Conservation (phyloP, 2,888 invertebrate species). For the Chloroclystis v-ata region DNA sequence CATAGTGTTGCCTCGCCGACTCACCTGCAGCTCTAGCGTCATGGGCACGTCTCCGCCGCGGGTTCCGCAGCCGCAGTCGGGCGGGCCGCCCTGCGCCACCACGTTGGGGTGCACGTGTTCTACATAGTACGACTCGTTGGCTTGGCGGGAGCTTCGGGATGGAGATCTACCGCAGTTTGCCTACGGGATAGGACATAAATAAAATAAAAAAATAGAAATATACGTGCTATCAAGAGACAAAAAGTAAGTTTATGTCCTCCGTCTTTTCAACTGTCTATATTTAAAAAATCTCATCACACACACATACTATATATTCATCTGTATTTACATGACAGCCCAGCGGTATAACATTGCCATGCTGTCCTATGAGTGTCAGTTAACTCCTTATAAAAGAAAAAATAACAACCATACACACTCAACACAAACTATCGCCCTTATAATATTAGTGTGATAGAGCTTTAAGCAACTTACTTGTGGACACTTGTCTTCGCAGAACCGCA, state of each 20-base stretch:
- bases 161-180: constrained; percentile 21
- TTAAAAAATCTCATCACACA: too few relatives aligned
- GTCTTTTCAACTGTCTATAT: too few relatives aligned
- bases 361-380: too few relatives aligned
- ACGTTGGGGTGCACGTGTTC: constrained; percentile 29
- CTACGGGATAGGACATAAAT: constrained; percentile 8
- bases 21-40: constrained; percentile 64
- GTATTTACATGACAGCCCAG: too few relatives aligned
- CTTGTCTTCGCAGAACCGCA: constrained; percentile 85
- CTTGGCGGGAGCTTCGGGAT: constrained; percentile 38
- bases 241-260: too few relatives aligned
- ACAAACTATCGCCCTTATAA: too few relatives aligned
- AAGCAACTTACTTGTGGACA: constrained; percentile 79
- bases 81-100: constrained; percentile 44
- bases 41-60: constrained; percentile 45
- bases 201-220: background rate
- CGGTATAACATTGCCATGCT: too few relatives aligned
- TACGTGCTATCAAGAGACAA: too few relatives aligned
- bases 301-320: too few relatives aligned
- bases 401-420: too few relatives aligned
- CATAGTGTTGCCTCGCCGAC: too few relatives aligned
- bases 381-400: too few relatives aligned
- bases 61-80: constrained; percentile 33
- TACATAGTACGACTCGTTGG: constrained; percentile 45
- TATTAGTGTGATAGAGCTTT: background rate